Base-by-base conservation (phyloP, 2,797 vertebrate genomes). In the Tragelaphus oryx region DNA sequence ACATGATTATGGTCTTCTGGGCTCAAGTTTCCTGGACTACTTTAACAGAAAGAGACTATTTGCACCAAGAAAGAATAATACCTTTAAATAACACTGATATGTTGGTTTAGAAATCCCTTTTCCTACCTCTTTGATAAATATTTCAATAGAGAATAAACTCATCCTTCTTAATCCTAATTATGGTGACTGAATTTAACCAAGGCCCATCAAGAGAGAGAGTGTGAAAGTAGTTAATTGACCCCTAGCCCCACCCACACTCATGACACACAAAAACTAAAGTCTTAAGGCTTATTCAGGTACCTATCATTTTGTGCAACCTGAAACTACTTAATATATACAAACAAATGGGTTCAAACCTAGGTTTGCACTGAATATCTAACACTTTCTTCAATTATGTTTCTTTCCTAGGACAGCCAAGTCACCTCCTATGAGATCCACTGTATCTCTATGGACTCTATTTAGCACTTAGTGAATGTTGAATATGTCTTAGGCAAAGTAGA, bases 361-460 rank as follows among this genome's bases (percentile, higher is more conserved):
- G 48, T 92, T 22, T 26, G 90, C 5, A 68, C 16, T 78, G 33
- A 91, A n/a, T 59, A 48, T 48, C 22, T 85, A 46, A 90, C 59
- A 83, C 74, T 26, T 54, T 89, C 60, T 76, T 92, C 26, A 92
- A 50, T 9, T 41, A 59, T 16, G 7, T 76, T 93, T 94, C 48
- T 68, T 96, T 57, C 83, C 78, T 96, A 83, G 48, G 89, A 71
- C 62, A 76, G 50, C 18, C n/a, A 86, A 89, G 50, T 94, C n/a
- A 91, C 12, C 48, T 90, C 28, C 33, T 55, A 74, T 65, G 18
- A 96, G 24, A 55, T 28, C 68, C 37, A 52, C 12, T 75, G 22
- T n/a, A 78, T 6, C 55, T 22, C 20, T 68, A 46, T 17, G 44
- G 65, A 85, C 14, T 86, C 46, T 80, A 62, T 76, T 89, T n/a